A percentile compares a stretch with the other conserved stretches of the same genome.
Evolutionary conservation across 2,797 vertebrate genomes (phyloP).

Genomic region (Pygocentrus nattereri): DNA sequence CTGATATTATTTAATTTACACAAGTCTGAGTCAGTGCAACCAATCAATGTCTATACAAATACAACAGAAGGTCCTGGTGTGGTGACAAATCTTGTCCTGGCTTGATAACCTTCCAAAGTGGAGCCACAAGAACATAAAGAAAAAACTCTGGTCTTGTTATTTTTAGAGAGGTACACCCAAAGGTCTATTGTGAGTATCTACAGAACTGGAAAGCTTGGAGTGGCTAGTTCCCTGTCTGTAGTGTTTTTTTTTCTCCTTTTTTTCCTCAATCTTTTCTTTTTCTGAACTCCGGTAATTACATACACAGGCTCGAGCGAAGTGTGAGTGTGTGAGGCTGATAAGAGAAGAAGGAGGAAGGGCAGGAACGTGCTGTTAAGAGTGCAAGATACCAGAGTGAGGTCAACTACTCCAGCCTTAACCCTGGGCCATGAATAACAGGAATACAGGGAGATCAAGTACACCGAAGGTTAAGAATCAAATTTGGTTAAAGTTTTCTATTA

Average conservation of each 20-base stretch:
- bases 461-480: background rate
- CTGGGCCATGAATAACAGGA: background rate
- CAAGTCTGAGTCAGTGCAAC: background rate
- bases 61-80: background rate
- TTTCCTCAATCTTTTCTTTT: conserved; percentile 34
- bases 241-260: conserved; percentile 54
- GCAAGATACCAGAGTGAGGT: conserved; percentile 56
- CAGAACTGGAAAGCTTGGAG: conserved; percentile 30
- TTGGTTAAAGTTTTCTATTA: background rate
- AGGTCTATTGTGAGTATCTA: conserved; percentile 68
- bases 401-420: conserved; percentile 42
- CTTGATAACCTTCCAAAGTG: conserved; percentile 68
- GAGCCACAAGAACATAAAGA: conserved; percentile 50
- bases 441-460: background rate
- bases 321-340: conserved; percentile 70
- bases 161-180: conserved; percentile 58
- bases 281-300: conserved; percentile 49
- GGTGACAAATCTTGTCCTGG: conserved; percentile 44
- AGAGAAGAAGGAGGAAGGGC: conserved; percentile 73
- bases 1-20: background rate
- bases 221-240: conserved; percentile 62
- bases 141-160: conserved; percentile 69
- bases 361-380: conserved; percentile 60
- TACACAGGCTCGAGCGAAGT: conserved; percentile 32
- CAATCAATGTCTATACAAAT: conserved; percentile 7